Percentiles rank a stretch among this genome's conserved stretches.
These are phyloP conservation scores for Paedocypris micromegethes DNA, from an alignment of 2,797 vertebrate species.

Conservation along the genomic window DNA sequence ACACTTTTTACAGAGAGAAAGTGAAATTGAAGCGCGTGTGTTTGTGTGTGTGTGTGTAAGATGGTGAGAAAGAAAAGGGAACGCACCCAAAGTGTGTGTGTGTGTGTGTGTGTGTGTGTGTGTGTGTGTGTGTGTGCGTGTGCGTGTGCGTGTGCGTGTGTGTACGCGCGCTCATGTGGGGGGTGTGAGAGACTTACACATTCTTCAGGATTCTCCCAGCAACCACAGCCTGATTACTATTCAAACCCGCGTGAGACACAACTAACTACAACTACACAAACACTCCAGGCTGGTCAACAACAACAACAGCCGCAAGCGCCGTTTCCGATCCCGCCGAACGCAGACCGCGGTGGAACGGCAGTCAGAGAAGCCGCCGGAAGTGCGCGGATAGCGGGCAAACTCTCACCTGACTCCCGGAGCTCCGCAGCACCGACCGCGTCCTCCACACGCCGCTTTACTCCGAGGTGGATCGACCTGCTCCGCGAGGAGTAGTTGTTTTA, in stretches of 20 bases:
- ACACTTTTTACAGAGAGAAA: neutral
- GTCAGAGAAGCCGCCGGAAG: no score
- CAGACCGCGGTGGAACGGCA: no score
- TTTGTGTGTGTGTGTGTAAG: neutral
- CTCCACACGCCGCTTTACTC: no score
- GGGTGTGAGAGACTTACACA: neutral
- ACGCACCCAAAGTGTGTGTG: neutral
- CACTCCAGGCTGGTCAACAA: no score
- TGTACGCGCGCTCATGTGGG: neutral
- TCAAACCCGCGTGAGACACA: neutral
- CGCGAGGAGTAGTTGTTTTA: neutral
- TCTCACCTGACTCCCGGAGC: no score
- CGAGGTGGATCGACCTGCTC: no score
- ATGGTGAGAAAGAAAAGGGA: no score
- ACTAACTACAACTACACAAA: no score
- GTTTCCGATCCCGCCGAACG: no score
- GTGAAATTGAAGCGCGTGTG: neutral
- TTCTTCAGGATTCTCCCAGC: slow-evolving; percentile 18
- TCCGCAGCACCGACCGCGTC: no score
- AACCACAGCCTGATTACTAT: slow-evolving; percentile 20
- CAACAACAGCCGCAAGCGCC: no score
- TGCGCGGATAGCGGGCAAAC: no score
- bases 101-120: slow-evolving; percentile 1
- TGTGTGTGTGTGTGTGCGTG: neutral
- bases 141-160: neutral